Evolutionary conservation across 1,140 invertebrate genomes (phyloP).

Genomic region (Copidosoma floridanum): DNA sequence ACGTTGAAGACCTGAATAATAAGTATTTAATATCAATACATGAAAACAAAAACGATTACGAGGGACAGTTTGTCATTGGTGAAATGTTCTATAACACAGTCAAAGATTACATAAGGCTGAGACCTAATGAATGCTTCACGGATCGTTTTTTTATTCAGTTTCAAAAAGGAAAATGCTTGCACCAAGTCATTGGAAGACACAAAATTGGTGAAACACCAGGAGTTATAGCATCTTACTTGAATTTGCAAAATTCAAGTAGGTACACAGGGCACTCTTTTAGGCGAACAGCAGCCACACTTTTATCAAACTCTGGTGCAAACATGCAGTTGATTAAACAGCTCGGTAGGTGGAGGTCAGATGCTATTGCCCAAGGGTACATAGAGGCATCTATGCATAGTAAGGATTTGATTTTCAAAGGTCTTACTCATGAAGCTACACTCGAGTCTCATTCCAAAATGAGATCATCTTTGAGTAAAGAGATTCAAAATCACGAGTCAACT

Average conservation of each 20-base stretch:
- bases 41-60: constrained; percentile 21
- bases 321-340: constrained; percentile 20
- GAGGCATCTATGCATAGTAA: too few relatives aligned
- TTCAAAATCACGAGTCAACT: too few relatives aligned
- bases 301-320: constrained; percentile 24
- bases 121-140: constrained; percentile 18
- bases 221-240: constrained; percentile 25
- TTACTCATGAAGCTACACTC: too few relatives aligned
- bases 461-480: too few relatives aligned
- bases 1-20: constrained; percentile 25
- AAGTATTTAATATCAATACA: constrained; percentile 23
- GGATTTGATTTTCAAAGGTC: too few relatives aligned
- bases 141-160: constrained; percentile 32
- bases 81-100: constrained; percentile 27
- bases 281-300: constrained; percentile 16
- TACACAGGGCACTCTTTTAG: too few relatives aligned
- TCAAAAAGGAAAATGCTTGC: constrained; percentile 30
- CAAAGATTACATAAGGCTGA: constrained; percentile 29
- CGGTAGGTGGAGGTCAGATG: too few relatives aligned
- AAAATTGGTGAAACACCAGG: constrained; percentile 29
- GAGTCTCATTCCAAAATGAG: too few relatives aligned
- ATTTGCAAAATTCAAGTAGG: constrained; percentile 24
- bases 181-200: constrained; percentile 29
- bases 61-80: constrained; percentile 23
- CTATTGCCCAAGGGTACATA: too few relatives aligned